phyloP scores from a whole-genome alignment of 2,888 invertebrate genomes.

The Endotricha flammealis region DNA sequence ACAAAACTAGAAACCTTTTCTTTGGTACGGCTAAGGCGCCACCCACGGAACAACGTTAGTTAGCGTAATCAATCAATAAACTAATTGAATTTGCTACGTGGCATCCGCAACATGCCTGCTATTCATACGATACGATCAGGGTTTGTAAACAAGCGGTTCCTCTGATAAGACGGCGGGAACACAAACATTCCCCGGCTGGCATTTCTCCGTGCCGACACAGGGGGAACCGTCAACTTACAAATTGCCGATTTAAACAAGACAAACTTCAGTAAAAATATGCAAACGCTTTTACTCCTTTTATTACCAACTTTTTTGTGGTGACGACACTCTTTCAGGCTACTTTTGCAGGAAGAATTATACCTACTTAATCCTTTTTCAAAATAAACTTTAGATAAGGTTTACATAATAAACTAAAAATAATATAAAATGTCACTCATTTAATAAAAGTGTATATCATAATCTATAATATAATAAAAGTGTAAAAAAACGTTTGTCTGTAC shows the following conservation, averaged over 20 bases:
- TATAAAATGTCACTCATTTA: too few relatives aligned
- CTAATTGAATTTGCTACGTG: slow-evolving; percentile 17
- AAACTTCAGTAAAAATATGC: slow-evolving; percentile 17
- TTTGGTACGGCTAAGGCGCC: too few relatives aligned
- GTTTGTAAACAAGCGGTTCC: slow-evolving; percentile 10
- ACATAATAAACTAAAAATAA: too few relatives aligned
- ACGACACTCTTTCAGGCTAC: too few relatives aligned
- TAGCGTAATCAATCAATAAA: slow-evolving; percentile 19
- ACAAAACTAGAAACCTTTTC: slow-evolving; percentile 10
- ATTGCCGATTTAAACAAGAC: slow-evolving; percentile 21
- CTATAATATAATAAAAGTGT: too few relatives aligned
- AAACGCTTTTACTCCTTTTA: slow-evolving; percentile 13
- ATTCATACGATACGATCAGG: slow-evolving; percentile 6
- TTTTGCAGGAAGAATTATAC: too few relatives aligned
- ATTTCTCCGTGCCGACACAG: slow-evolving; percentile 4
- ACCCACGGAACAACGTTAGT: slow-evolving; percentile 15
- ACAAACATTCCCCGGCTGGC: slow-evolving; percentile 15
- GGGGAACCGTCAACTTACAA: slow-evolving; percentile 7
- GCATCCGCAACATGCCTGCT: slow-evolving; percentile 8
- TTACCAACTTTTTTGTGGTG: neutral
- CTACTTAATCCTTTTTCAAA: too few relatives aligned
- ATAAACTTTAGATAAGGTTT: neutral
- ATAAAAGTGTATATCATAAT: too few relatives aligned
- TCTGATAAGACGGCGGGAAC: slow-evolving; percentile 14
- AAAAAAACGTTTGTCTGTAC: too few relatives aligned